phyloP scores from a whole-genome alignment of 2,888 invertebrate genomes.

The Papilio gigon region DNA sequence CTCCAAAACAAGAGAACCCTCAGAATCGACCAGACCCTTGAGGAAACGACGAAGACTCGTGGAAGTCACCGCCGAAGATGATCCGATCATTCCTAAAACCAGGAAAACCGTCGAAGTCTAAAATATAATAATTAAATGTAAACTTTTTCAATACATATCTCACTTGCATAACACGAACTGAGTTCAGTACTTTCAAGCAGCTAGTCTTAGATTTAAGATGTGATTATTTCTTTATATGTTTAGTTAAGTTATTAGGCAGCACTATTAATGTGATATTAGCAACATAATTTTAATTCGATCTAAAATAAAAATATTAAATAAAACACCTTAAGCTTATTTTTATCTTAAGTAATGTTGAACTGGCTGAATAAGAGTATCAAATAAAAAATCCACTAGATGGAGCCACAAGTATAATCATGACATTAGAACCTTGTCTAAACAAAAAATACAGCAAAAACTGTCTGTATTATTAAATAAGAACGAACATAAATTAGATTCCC shows the following conservation, averaged over 20 bases:
- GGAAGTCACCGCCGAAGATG: conserved; percentile 76
- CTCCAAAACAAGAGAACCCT: conserved; percentile 66
- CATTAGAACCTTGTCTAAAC: not conserved
- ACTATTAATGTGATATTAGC: conserved; percentile 81
- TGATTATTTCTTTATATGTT: conserved; percentile 48
- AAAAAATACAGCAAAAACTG: not conserved
- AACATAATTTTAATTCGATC: conserved; percentile 63
- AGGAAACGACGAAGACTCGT: conserved; percentile 85
- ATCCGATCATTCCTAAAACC: conserved; percentile 74
- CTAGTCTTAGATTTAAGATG: conserved; percentile 77
- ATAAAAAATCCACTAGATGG: not conserved
- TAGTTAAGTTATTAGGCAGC: conserved; percentile 59
- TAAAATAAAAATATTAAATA: conserved; percentile 57
- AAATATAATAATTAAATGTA: conserved; percentile 44
- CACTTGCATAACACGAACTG: conserved; percentile 69
- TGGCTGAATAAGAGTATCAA: not conserved
- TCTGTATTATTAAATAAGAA: too few species aligned
- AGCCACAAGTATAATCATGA: not conserved
- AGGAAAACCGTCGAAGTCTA: conserved; percentile 80
- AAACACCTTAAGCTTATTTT: conserved; percentile 29
- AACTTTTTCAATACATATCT: conserved; percentile 68
- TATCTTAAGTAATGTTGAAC: not conserved
- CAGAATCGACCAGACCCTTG: conserved; percentile 83
- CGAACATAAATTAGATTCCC: too few species aligned
- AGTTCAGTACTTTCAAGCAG: conserved; percentile 69